These are phyloP conservation scores for Whitmania pigra DNA, from an alignment of 1,140 invertebrate species.

Conservation along the genomic window DNA sequence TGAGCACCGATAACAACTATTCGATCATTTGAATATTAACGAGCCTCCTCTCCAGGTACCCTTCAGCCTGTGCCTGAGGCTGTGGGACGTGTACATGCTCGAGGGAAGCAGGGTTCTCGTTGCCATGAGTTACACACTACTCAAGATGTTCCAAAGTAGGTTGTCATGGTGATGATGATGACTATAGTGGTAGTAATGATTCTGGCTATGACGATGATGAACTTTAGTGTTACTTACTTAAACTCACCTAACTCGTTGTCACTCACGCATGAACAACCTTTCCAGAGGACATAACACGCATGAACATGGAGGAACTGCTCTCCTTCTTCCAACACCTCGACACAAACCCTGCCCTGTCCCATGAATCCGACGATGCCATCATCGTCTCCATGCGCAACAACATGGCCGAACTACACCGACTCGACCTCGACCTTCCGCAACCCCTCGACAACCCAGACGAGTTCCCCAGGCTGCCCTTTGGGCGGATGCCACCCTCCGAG, in stretches of 20 bases:
- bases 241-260: no score
- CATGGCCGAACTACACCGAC: conserved; percentile 65
- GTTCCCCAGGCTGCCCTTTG: conserved; percentile 67
- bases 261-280: background rate
- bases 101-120: conserved; percentile 85
- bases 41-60: conserved; percentile 54
- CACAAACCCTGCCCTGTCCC: conserved; percentile 68
- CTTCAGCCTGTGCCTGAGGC: conserved; percentile 77
- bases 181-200: no score
- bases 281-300: conserved; percentile 60
- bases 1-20: background rate
- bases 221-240: no score
- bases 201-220: no score
- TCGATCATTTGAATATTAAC: background rate
- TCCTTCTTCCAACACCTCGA: conserved; percentile 67
- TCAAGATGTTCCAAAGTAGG: conserved; percentile 75
- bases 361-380: conserved; percentile 76
- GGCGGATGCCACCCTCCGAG: conserved; percentile 33
- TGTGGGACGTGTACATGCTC: conserved; percentile 94
- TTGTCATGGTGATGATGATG: conserved; percentile 12
- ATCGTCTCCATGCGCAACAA: conserved; percentile 68
- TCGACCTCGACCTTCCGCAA: conserved; percentile 57
- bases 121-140: conserved; percentile 90
- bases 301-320: conserved; percentile 82
- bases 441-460: conserved; percentile 54